A percentile compares a stretch with the other conserved stretches of the same genome.
phyloP scores from a whole-genome alignment of 1,140 invertebrate species.

The Neodiprion lecontei region DNA sequence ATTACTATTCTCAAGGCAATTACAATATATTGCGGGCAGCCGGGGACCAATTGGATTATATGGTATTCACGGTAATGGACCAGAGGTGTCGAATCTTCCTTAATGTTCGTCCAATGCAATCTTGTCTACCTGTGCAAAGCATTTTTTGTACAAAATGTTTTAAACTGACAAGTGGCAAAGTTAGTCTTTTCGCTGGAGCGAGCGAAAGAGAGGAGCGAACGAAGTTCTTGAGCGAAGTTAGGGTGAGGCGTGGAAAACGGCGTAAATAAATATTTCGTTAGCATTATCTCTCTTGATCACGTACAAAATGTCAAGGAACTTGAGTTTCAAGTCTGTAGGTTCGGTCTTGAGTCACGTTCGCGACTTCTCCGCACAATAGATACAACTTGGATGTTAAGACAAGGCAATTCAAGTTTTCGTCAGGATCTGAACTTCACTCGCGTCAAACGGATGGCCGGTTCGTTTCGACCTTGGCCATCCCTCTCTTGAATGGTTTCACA shows the following conservation, averaged over 20 bases:
- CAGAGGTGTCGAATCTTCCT: background rate
- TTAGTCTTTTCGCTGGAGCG: too few species aligned
- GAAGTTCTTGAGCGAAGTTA: too few species aligned
- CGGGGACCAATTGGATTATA: slow-evolving; percentile 25
- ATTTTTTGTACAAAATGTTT: too few species aligned
- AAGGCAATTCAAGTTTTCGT: too few species aligned
- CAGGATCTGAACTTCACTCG: too few species aligned
- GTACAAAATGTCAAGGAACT: background rate
- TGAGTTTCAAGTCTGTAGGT: background rate
- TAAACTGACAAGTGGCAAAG: too few species aligned
- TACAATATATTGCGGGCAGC: slow-evolving; percentile 19
- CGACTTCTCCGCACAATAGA: background rate
- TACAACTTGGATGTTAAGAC: too few species aligned
- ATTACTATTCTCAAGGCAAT: slow-evolving; percentile 22
- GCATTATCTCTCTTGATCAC: background rate
- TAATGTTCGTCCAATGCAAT: background rate
- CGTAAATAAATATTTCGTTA: background rate
- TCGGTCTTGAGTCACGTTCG: background rate
- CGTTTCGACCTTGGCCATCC: too few species aligned
- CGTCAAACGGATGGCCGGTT: too few species aligned
- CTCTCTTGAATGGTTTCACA: too few species aligned
- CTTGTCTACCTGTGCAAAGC: too few species aligned
- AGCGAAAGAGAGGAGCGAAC: too few species aligned
- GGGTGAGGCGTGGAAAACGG: background rate
- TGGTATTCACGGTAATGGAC: slow-evolving; percentile 16